Base-by-base conservation (phyloP, 30 jellyfish, hydroid and myxozoan species). In the Pseudorhiza aurosa region DNA sequence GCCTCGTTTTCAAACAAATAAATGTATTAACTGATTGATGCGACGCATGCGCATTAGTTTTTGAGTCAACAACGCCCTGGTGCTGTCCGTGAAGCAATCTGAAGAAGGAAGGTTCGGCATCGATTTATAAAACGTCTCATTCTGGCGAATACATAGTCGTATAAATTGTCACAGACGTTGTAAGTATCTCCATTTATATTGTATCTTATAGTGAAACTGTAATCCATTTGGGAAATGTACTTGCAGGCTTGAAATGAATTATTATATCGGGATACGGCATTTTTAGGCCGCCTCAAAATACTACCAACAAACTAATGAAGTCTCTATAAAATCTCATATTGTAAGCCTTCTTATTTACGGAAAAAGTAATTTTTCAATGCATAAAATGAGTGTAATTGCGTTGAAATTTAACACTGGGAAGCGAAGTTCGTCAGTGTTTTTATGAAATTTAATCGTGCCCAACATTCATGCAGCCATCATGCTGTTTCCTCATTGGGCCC, bases 11-110 rank as follows among this genome's bases (percentile, higher is more conserved):
- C 75, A 60, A 22, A 25, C 62, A 47, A 5, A 47, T 47, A 47
- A 47, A 47, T 47, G 2, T 15, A 47, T 39, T n/a, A 47, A 47
- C 24, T 47, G 62, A 3, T 3, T 3, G 7, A 26, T 22, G 19
- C 35, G 8, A 25, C 90, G 77, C 90, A 78, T 78, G 90, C 90
- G 90, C 46, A 42, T 50, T 50, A 31, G 43, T 17, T 59, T 47
- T 25, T n/a, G 55, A 50, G 73, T 36, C 90, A 78, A 78, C 90
- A 78, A 78, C 90, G 90, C 90, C 90, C 90, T 78, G 90, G 58
- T 72, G 63, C 75, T 60, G 75, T 25, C 51, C 53, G 27, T 25
- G 37, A 46, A 71, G 69, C 50, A 19, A 46, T 31, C 8, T 40
- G 50, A 27, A 71, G 69, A 40, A 71, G 85, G 85, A 71, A 71